phyloP scores from a whole-genome alignment of 2,113 vertebrate genomes.

The Tetrao urogallus region DNA sequence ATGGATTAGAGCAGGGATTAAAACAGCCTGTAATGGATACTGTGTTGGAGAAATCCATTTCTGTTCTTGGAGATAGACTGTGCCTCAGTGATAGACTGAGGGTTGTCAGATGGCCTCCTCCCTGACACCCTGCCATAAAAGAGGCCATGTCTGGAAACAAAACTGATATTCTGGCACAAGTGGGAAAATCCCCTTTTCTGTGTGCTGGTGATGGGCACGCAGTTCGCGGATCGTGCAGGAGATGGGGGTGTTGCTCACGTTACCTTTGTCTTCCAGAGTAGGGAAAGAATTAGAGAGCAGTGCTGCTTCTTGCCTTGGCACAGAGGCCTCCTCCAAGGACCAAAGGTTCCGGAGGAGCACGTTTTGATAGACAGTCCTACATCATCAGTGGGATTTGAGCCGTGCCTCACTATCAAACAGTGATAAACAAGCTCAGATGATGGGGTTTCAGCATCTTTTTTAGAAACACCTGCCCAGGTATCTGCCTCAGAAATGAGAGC shows the following conservation, averaged over 20 bases:
- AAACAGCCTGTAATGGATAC: slow-evolving; percentile 61
- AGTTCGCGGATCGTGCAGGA: slow-evolving; percentile 58
- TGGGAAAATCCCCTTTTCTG: not conserved
- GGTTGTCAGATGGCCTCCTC: not conserved
- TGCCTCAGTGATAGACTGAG: not conserved
- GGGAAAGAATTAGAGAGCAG: not conserved
- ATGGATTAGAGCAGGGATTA: slow-evolving; percentile 63
- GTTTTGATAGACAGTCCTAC: not conserved
- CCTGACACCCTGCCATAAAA: not conserved
- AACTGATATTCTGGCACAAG: not conserved
- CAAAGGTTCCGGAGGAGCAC: fast-evolving
- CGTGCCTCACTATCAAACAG: not conserved
- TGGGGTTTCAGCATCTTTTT: not conserved
- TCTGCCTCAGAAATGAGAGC: not conserved
- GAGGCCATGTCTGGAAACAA: not conserved
- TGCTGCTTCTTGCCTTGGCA: not conserved
- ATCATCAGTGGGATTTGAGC: not conserved
- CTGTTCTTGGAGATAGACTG: slow-evolving; percentile 16
- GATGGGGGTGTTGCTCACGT: slow-evolving; percentile 60
- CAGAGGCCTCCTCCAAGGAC: not conserved
- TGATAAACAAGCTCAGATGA: not conserved
- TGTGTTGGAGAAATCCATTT: slow-evolving; percentile 35
- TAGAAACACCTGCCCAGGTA: not conserved
- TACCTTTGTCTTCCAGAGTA: slow-evolving; percentile 52
- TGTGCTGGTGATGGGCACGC: slow-evolving; percentile 8